phyloP scores from a whole-genome alignment of 2,113 vertebrate species.

The Pseudonaja textilis region DNA sequence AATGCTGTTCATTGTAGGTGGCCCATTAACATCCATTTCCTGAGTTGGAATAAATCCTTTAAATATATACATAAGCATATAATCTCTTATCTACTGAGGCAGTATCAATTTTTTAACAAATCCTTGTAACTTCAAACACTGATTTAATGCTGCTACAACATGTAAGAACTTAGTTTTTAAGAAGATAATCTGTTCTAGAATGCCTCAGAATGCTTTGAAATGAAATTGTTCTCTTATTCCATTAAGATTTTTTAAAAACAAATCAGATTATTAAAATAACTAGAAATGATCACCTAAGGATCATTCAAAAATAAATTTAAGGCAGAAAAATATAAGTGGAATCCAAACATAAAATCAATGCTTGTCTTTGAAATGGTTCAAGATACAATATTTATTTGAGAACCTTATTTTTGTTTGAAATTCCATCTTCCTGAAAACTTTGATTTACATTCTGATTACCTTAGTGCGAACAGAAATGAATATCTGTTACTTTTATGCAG shows the following conservation, averaged over 20 bases:
- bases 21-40: constrained; percentile 80
- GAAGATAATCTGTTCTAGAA: constrained; percentile 83
- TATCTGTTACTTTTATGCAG: constrained; percentile 44
- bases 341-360: constrained; percentile 42
- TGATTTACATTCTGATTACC: constrained; percentile 32
- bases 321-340: constrained; percentile 27
- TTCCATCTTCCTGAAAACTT: constrained; percentile 43
- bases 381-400: constrained; percentile 51
- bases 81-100: constrained; percentile 85
- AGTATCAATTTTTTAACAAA: constrained; percentile 85
- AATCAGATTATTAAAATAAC: constrained; percentile 53
- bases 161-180: constrained; percentile 76
- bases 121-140: constrained; percentile 81
- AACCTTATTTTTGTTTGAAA: constrained; percentile 18
- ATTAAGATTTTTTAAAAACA: constrained; percentile 65
- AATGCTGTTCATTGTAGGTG: constrained; percentile 81
- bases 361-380: constrained; percentile 45
- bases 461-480: constrained; percentile 45
- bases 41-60: constrained; percentile 78
- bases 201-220: constrained; percentile 74
- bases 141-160: constrained; percentile 77
- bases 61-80: constrained; percentile 79
- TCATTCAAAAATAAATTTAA: constrained; percentile 36
- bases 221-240: constrained; percentile 72
- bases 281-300: constrained; percentile 20